Evolutionary conservation across 2,797 vertebrate species (phyloP).

Genomic region (Girardinus metallicus): DNA sequence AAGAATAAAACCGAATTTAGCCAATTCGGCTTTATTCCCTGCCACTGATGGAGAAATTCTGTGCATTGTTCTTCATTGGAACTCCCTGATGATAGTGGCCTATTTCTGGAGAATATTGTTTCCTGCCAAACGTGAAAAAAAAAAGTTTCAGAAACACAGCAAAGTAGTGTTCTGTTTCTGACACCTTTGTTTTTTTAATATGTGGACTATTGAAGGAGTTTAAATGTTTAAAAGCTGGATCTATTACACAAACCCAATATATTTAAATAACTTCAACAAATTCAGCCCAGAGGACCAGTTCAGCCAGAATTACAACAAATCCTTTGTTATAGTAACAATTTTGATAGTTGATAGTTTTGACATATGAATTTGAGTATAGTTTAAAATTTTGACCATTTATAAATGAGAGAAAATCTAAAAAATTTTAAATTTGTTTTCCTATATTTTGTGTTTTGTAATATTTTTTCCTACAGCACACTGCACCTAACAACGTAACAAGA

Average conservation of each 20-base stretch:
- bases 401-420: neutral
- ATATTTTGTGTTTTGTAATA: neutral
- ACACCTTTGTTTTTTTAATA: neutral
- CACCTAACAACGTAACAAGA: neutral
- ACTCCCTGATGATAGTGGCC: neutral
- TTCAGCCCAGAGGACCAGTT: neutral
- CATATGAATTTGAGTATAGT: neutral
- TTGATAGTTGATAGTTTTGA: neutral
- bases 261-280: neutral
- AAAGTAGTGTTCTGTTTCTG: neutral
- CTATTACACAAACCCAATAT: neutral
- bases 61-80: neutral
- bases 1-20: too few species aligned
- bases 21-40: constrained; percentile 25
- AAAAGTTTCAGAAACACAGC: neutral
- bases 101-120: neutral
- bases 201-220: neutral
- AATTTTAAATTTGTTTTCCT: neutral
- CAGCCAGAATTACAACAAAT: neutral
- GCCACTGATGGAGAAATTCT: neutral
- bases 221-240: neutral
- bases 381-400: neutral
- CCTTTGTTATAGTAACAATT: neutral
- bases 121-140: neutral
- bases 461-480: neutral